phyloP scores from a whole-genome alignment of 2,888 invertebrate species.

The Coelinius sp. region DNA sequence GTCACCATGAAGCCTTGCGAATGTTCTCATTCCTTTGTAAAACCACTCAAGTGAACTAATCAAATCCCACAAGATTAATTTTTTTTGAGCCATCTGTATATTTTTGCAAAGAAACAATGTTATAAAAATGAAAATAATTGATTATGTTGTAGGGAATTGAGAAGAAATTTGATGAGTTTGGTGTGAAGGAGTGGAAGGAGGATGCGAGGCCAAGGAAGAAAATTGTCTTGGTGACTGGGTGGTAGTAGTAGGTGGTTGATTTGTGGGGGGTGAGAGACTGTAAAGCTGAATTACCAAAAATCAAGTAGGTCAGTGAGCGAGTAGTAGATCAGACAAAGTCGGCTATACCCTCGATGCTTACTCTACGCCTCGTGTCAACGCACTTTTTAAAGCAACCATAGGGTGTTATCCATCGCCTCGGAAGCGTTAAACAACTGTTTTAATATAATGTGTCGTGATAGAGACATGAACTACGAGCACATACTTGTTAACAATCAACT shows the following conservation, averaged over 20 bases:
- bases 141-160: neutral
- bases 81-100: neutral
- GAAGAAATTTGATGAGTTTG: neutral
- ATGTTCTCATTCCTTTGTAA: neutral
- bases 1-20: neutral
- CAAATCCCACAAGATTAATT: neutral
- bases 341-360: constrained; percentile 81
- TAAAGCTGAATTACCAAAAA: neutral
- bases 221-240: constrained; percentile 19
- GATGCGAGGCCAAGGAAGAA: constrained; percentile 15
- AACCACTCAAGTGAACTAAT: neutral
- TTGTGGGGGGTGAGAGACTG: neutral
- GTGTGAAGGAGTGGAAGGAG: neutral
- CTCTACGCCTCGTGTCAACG: constrained; percentile 92
- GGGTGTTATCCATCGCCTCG: constrained; percentile 72
- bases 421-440: constrained; percentile 65
- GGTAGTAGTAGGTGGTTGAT: neutral
- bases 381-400: constrained; percentile 95
- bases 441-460: constrained; percentile 85
- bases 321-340: constrained; percentile 35
- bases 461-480: constrained; percentile 78
- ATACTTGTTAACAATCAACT: constrained; percentile 45
- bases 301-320: neutral
- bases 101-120: neutral
- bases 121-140: neutral